Base-by-base conservation (phyloP, 2,888 invertebrate genomes). In the Tenthredo livida region DNA sequence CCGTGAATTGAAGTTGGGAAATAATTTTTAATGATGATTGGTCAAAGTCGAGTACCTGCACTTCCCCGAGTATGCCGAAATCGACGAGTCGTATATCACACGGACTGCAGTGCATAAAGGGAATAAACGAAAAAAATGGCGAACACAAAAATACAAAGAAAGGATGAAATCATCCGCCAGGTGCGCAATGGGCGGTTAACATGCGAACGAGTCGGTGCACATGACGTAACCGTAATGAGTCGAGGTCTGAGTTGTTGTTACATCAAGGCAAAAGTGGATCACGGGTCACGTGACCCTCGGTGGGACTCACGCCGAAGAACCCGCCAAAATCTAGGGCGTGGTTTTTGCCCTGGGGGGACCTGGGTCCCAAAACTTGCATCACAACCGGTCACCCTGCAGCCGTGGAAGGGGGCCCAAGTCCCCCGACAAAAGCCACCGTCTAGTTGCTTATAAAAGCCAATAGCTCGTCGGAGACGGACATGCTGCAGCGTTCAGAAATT, bases 251-350 rank as follows among this genome's bases (percentile, higher is more conserved):
- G 67, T 83, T 83, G 61, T 61, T 67, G 33, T 50, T 80, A 61
- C 25, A 40, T 50, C 67, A 65, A 70, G 54, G 29, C 43, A 83
- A 83, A 83, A 83, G 83, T 83, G 83, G 83, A 83, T 67, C 83
- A 83, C 43, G 40, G 83, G 50, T 47, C 83, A 83, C 70, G 83
- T 83, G 83, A 83, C 43, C 70, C 67, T 47, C 40, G 65, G 40
- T 50, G 47, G 70, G 67, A 12, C 37, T 37, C 37, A 37, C 0
- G 37, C 37, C 83, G 83, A 83, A 33, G n/a, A 80, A 65, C 83
- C 83, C 83, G 83, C 83, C 83, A 83, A 83, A 83, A 73, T 83
- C 83, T 83, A 54, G 70, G 83, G 83, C 83, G 83, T 83, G 83
- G 83, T 83, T 58, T 61, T 80, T 37, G 21, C 67, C 83, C 65